A percentile compares a stretch with the other conserved stretches of the same genome.
Conservation (phyloP, 1,140 invertebrate genomes). For the Meteorus sp. region DNA sequence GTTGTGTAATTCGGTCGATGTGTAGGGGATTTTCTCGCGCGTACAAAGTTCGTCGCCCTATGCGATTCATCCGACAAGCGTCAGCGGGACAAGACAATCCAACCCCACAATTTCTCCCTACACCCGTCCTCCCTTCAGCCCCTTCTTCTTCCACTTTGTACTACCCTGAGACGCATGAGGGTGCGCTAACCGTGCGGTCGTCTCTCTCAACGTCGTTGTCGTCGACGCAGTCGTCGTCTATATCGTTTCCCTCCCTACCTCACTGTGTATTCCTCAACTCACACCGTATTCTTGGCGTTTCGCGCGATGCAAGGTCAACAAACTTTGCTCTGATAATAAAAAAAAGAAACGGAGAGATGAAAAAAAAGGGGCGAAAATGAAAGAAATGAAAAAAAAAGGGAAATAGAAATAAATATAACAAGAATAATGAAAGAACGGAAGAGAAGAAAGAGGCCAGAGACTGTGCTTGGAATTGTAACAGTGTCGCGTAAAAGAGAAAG, state of each 20-base stretch:
- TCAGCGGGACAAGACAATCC: not conserved
- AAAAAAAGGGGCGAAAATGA: slow-evolving; percentile 13
- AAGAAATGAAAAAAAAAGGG: slow-evolving; percentile 13
- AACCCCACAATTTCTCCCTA: not conserved
- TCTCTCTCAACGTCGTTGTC: slow-evolving; percentile 17
- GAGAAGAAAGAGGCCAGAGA: not conserved
- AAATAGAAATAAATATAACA: slow-evolving; percentile 14
- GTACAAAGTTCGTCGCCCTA: slow-evolving; percentile 33
- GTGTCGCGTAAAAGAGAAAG: slow-evolving; percentile 8
- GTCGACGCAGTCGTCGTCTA: slow-evolving; percentile 18
- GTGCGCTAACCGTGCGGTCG: slow-evolving; percentile 14
- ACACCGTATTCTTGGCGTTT: slow-evolving; percentile 32
- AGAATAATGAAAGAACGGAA: slow-evolving; percentile 4
- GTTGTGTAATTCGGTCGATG: slow-evolving; percentile 32
- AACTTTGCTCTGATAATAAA: slow-evolving; percentile 31
- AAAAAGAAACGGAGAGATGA: slow-evolving; percentile 26
- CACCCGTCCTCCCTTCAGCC: not conserved
- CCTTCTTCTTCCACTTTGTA: not conserved
- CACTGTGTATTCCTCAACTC: too few relatives aligned
- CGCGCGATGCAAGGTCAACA: slow-evolving; percentile 34
- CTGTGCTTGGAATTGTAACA: slow-evolving; percentile 29
- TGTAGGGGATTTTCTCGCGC: slow-evolving; percentile 24
- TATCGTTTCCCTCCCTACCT: not conserved
- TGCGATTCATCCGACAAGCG: slow-evolving; percentile 27
- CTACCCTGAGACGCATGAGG: slow-evolving; percentile 3